Percentiles rank a stretch among this genome's conserved stretches.
Conservation (phyloP, 2,888 invertebrate genomes). For the Ischnus inquisitorius region DNA sequence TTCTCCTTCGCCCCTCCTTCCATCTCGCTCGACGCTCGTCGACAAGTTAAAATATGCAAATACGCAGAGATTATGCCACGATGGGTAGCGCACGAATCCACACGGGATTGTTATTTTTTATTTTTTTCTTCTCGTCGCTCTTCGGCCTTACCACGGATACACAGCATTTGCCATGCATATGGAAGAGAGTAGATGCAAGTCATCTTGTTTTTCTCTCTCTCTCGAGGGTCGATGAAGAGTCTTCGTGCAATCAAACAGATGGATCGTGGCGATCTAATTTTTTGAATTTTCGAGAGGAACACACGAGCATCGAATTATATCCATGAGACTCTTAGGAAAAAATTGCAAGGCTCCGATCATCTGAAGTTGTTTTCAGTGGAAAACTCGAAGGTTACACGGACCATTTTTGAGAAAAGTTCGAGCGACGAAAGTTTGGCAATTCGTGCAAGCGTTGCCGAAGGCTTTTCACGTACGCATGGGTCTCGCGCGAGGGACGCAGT, state of each 20-base stretch:
- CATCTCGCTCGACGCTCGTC: conserved; percentile 46
- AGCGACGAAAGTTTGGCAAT: conserved; percentile 37
- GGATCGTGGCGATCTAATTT: conserved; percentile 56
- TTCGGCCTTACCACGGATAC: not conserved
- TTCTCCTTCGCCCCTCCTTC: conserved; percentile 1
- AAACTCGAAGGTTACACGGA: not conserved
- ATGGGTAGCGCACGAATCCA: conserved; percentile 57
- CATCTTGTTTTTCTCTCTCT: not conserved
- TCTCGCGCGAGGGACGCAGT: conserved; percentile 34
- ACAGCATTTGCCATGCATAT: not conserved
- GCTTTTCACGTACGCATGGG: conserved; percentile 10
- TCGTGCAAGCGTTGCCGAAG: conserved; percentile 1
- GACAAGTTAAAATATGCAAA: conserved; percentile 74
- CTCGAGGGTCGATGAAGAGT: conserved; percentile 24
- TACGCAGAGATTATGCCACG: conserved; percentile 70
- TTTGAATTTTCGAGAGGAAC: not conserved
- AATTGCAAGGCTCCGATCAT: too few species aligned
- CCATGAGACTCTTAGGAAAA: not conserved
- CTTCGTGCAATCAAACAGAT: conserved; percentile 52
- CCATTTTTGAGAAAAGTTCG: conserved; percentile 17
- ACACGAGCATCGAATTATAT: not conserved
- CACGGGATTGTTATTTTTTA: conserved; percentile 46
- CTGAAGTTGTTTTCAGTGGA: not conserved
- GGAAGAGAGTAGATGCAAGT: conserved; percentile 2
- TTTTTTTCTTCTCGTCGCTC: not conserved